These are phyloP conservation scores for Galagoides demidoff DNA, from an alignment of 2,797 vertebrate genomes.

Conservation along the genomic window DNA sequence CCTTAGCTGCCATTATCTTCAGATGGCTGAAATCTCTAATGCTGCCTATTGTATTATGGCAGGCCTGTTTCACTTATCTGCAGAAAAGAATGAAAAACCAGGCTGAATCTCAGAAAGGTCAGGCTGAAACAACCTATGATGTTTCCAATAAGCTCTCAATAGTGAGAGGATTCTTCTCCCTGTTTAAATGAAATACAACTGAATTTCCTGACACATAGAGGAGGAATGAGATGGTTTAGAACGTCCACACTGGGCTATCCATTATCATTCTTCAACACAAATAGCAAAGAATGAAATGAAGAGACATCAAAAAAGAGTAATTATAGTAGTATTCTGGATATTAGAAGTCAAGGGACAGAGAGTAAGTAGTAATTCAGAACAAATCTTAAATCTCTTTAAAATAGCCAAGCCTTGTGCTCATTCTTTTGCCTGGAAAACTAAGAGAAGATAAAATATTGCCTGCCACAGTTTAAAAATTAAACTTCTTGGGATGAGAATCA, in stretches of 20 bases:
- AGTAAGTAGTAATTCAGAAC: background rate
- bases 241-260: background rate
- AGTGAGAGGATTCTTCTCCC: background rate
- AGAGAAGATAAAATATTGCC: background rate
- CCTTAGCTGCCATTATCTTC: background rate
- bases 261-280: background rate
- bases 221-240: background rate
- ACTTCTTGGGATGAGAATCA: background rate
- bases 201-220: background rate
- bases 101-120: background rate
- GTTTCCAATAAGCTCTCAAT: background rate
- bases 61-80: background rate
- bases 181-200: background rate
- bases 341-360: background rate
- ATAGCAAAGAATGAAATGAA: background rate
- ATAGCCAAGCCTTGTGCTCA: background rate
- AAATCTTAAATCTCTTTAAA: background rate
- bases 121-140: background rate
- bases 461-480: background rate
- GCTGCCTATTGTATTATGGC: accelerated
- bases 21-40: background rate
- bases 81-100: background rate
- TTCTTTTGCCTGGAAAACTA: background rate
- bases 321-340: background rate
- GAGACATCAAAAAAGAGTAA: background rate